These are phyloP conservation scores for Oncorhynchus mykiss DNA, from an alignment of 2,113 vertebrate genomes.

Conservation along the genomic window DNA sequence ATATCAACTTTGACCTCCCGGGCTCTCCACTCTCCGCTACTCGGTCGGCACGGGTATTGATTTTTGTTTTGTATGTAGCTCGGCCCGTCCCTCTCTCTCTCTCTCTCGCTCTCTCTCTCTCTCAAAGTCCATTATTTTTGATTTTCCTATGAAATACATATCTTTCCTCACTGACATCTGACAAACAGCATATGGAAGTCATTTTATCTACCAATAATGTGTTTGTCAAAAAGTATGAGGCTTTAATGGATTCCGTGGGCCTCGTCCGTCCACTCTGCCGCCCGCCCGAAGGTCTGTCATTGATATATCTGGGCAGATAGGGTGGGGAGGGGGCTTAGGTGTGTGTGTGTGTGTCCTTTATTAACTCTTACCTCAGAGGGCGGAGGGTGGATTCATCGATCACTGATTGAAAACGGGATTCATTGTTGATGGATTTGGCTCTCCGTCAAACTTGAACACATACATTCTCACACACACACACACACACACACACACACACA, in stretches of 20 bases:
- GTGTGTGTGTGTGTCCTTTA: neutral
- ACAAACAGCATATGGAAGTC: slow-evolving; percentile 86
- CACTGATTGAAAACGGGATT: neutral
- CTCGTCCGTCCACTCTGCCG: slow-evolving; percentile 36
- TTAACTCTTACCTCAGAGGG: slow-evolving; percentile 31
- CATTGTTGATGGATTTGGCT: slow-evolving; percentile 24
- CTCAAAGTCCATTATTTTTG: slow-evolving; percentile 85
- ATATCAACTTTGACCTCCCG: slow-evolving; percentile 77
- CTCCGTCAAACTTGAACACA: slow-evolving; percentile 10
- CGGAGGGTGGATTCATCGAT: slow-evolving; percentile 17
- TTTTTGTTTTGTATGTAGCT: slow-evolving; percentile 71
- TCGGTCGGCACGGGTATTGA: slow-evolving; percentile 72
- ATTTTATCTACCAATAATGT: slow-evolving; percentile 85
- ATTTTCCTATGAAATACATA: slow-evolving; percentile 86
- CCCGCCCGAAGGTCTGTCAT: slow-evolving; percentile 69
- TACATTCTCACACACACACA: neutral
- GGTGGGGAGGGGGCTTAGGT: neutral
- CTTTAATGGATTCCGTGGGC: slow-evolving; percentile 80
- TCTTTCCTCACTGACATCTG: slow-evolving; percentile 82
- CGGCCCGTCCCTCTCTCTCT: slow-evolving; percentile 38
- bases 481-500: slow-evolving; percentile 16
- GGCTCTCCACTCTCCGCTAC: slow-evolving; percentile 20
- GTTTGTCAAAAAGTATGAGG: slow-evolving; percentile 80
- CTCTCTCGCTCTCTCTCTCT: slow-evolving; percentile 50
- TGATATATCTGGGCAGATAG: slow-evolving; percentile 67